These are phyloP conservation scores for Thymelicus acteon DNA, from an alignment of 2,888 invertebrate species.

Conservation along the genomic window DNA sequence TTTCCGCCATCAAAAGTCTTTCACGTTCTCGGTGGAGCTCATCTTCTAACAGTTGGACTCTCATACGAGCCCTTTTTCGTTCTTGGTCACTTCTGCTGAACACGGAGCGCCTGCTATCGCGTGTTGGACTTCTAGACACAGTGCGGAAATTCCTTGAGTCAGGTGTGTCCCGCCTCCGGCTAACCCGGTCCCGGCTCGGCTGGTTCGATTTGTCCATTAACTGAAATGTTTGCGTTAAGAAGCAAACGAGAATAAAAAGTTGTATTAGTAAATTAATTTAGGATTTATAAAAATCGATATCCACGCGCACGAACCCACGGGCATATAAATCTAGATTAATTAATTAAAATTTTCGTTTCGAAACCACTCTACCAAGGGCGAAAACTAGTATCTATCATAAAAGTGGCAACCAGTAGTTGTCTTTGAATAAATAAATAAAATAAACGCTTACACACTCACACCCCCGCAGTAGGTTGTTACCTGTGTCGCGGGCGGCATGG, in stretches of 20 bases:
- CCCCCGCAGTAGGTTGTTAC: too few relatives aligned
- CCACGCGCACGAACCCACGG: too few relatives aligned
- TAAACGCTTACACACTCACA: too few relatives aligned
- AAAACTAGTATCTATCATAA: too few relatives aligned
- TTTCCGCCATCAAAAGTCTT: too few relatives aligned
- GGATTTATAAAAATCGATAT: too few relatives aligned
- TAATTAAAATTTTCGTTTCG: too few relatives aligned
- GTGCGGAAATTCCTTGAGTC: neutral
- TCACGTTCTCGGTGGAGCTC: neutral
- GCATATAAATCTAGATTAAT: too few relatives aligned
- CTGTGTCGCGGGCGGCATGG: too few relatives aligned
- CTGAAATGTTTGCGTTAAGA: conserved; percentile 1
- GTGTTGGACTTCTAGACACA: conserved; percentile 4
- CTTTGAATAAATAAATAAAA: too few relatives aligned
- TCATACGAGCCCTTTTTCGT: neutral
- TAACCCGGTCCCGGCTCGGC: neutral
- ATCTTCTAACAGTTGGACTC: neutral
- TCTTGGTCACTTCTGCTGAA: neutral
- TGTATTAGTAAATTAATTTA: neutral
- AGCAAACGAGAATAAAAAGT: neutral
- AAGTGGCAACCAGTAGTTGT: too few relatives aligned
- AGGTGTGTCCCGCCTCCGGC: conserved; percentile 9
- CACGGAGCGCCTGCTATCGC: neutral
- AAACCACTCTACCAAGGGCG: too few relatives aligned
- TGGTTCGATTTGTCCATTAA: conserved; percentile 1